Percentiles rank a stretch among this genome's conserved stretches.
These are phyloP conservation scores for Eumeta japonica DNA, from an alignment of 1,140 invertebrate species.

Conservation along the genomic window DNA sequence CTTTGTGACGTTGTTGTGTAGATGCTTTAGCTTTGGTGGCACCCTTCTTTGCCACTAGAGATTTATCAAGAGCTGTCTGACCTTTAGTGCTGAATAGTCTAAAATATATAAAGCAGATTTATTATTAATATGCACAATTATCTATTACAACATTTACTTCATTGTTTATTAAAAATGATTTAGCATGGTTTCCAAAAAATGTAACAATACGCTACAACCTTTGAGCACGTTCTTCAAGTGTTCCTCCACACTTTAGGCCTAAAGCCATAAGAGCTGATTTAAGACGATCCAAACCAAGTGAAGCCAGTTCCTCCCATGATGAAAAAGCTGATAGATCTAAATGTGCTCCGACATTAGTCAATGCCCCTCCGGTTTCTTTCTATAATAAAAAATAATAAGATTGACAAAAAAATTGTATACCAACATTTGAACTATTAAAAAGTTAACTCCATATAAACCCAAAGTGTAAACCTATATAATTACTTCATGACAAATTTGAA, in stretches of 20 bases:
- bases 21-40: slow-evolving; percentile 67
- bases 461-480: not conserved
- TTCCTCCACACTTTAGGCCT: slow-evolving; percentile 98
- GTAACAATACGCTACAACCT: slow-evolving; percentile 52
- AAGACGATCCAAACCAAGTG: slow-evolving; percentile 92
- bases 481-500: not conserved
- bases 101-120: slow-evolving; percentile 12
- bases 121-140: no score
- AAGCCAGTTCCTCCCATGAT: slow-evolving; percentile 96
- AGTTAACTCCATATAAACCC: not conserved
- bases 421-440: not conserved
- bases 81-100: slow-evolving; percentile 92
- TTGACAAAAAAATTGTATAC: slow-evolving; percentile 1
- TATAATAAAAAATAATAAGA: slow-evolving; percentile 45
- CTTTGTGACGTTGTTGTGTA: slow-evolving; percentile 73
- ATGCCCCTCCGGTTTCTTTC: slow-evolving; percentile 92
- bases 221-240: slow-evolving; percentile 94
- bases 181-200: no score
- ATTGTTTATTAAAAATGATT: no score
- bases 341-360: slow-evolving; percentile 91
- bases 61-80: slow-evolving; percentile 85
- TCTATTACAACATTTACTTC: no score
- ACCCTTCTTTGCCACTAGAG: slow-evolving; percentile 84
- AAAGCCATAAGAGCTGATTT: slow-evolving; percentile 97
- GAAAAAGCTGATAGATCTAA: slow-evolving; percentile 95